Percentiles rank a stretch among this genome's conserved stretches.
Evolutionary conservation across 1,140 invertebrate genomes (phyloP).

Genomic region (Drosophila littoralis): DNA sequence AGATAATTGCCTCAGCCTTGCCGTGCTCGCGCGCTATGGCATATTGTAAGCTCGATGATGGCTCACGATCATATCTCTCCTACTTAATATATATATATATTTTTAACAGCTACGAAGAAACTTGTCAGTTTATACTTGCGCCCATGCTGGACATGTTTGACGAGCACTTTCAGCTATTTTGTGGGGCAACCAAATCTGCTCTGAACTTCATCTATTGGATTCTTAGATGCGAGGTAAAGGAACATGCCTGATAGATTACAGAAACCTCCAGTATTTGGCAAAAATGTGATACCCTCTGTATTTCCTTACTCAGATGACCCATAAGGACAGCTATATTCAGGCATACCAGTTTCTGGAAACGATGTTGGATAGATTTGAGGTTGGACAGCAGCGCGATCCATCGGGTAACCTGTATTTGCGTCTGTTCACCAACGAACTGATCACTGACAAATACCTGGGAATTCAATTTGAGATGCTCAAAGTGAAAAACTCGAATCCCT

Average conservation of each 20-base stretch:
- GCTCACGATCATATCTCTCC: not conserved
- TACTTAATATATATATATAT: not conserved
- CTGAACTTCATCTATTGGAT: constrained; percentile 44
- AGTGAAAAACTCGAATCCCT: constrained; percentile 1
- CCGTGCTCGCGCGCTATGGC: constrained; percentile 47
- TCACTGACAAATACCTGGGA: constrained; percentile 39
- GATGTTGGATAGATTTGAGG: constrained; percentile 42
- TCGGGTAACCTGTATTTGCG: constrained; percentile 40
- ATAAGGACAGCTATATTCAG: constrained; percentile 16
- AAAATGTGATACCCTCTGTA: not conserved
- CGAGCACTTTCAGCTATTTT: constrained; percentile 41
- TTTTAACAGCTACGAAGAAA: constrained; percentile 41
- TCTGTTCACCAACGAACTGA: constrained; percentile 46
- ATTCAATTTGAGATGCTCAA: constrained; percentile 49
- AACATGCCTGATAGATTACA: no score
- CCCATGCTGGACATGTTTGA: constrained; percentile 59
- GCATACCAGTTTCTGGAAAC: constrained; percentile 40
- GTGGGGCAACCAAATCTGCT: constrained; percentile 28
- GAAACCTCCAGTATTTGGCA: no score
- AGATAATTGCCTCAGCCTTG: constrained; percentile 35
- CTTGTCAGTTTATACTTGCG: constrained; percentile 30
- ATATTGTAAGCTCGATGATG: constrained; percentile 47
- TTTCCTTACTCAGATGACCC: constrained; percentile 28
- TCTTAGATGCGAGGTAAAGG: constrained; percentile 32
- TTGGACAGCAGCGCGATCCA: constrained; percentile 6